Percentiles rank a stretch among this genome's conserved stretches.
These are phyloP conservation scores for Perccottus glenii DNA, from an alignment of 2,113 vertebrate species.

Conservation along the genomic window DNA sequence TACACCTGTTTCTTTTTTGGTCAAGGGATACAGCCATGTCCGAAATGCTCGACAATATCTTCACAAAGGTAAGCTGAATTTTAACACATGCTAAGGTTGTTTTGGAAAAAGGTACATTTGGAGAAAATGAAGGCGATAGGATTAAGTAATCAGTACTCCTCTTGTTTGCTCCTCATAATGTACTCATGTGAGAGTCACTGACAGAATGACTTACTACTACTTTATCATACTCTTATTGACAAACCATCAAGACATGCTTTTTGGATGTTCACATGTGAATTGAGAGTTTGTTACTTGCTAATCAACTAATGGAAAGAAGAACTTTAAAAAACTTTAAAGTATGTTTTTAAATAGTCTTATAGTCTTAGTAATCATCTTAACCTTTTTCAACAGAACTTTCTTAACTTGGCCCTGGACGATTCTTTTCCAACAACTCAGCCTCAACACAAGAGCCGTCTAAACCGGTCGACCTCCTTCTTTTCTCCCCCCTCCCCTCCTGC, in stretches of 20 bases:
- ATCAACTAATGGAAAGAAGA: no score
- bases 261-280: neutral
- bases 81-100: neutral
- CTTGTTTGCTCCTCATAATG: slow-evolving; percentile 6
- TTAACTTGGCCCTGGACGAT: slow-evolving; percentile 65
- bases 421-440: slow-evolving; percentile 37
- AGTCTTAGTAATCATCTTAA: slow-evolving; percentile 21
- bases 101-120: slow-evolving; percentile 1
- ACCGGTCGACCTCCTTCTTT: slow-evolving; percentile 65
- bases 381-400: slow-evolving; percentile 56
- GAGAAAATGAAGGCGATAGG: neutral
- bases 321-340: neutral
- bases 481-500: slow-evolving; percentile 49
- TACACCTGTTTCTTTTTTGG: slow-evolving; percentile 21
- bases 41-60: slow-evolving; percentile 73
- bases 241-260: neutral
- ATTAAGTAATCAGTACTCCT: slow-evolving; percentile 6
- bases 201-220: slow-evolving; percentile 6
- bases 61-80: slow-evolving; percentile 70
- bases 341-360: neutral
- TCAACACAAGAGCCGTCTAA: slow-evolving; percentile 52
- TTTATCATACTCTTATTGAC: neutral
- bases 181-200: neutral
- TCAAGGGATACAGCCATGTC: slow-evolving; percentile 74
- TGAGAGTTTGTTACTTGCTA: neutral